Conservation (phyloP, 2,888 invertebrate genomes). For the Siphlonurus alternatus region DNA sequence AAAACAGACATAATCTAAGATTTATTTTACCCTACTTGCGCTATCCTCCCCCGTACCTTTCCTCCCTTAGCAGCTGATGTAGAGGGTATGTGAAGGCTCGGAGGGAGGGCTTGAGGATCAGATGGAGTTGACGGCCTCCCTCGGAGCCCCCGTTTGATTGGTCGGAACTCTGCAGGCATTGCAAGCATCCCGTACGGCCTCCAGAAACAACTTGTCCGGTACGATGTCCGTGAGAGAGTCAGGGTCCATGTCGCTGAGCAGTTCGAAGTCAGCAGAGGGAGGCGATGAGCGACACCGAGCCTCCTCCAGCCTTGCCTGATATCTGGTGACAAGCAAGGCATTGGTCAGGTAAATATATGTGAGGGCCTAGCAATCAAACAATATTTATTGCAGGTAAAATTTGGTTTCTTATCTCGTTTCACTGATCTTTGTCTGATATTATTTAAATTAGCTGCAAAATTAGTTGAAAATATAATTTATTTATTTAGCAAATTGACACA, state of each 20-base stretch:
- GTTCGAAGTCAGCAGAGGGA: not conserved
- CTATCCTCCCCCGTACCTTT: too few species aligned
- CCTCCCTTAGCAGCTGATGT: not conserved
- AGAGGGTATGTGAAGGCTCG: not conserved
- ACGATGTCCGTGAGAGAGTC: conserved; percentile 64
- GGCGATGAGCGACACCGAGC: not conserved
- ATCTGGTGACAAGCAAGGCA: too few species aligned
- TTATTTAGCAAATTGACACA: too few species aligned
- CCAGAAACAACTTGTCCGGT: conserved; percentile 31
- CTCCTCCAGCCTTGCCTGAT: not conserved
- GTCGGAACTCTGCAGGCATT: not conserved
- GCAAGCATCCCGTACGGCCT: not conserved
- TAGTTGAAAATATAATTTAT: too few species aligned
- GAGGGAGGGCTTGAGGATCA: not conserved
- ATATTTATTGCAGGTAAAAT: too few species aligned
- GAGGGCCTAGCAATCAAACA: too few species aligned
- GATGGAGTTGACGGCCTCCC: not conserved
- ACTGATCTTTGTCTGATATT: too few species aligned
- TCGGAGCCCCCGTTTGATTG: not conserved
- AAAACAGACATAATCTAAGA: too few species aligned
- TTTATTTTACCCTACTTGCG: too few species aligned
- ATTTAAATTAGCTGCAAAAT: too few species aligned
- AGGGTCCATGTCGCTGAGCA: not conserved
- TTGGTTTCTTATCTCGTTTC: too few species aligned
- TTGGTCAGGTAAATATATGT: too few species aligned